These are phyloP conservation scores for Pammene fasciana DNA, from an alignment of 2,888 invertebrate species.

Conservation along the genomic window DNA sequence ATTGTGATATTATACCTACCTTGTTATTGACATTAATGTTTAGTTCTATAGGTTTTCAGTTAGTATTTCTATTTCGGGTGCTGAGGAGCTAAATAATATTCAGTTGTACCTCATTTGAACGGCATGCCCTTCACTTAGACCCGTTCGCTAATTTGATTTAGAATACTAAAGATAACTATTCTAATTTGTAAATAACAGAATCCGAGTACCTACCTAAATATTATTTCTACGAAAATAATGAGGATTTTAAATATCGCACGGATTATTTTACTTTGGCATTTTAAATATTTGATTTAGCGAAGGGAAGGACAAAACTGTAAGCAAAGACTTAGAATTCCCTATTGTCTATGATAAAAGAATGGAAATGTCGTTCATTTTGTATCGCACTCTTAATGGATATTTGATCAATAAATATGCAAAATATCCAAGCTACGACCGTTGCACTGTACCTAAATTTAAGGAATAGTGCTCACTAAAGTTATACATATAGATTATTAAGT, in stretches of 20 bases:
- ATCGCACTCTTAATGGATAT: background rate
- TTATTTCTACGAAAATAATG: background rate
- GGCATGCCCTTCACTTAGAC: constrained; percentile 11
- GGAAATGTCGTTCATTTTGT: background rate
- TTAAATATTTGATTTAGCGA: constrained; percentile 9
- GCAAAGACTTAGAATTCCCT: background rate
- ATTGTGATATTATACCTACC: constrained; percentile 73
- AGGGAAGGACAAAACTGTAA: background rate
- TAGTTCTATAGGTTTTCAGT: constrained; percentile 22
- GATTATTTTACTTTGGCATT: background rate
- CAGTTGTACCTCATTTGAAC: constrained; percentile 2
- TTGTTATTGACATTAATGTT: constrained; percentile 38
- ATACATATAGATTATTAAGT: constrained; percentile 23
- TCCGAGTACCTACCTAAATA: background rate
- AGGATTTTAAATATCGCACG: background rate
- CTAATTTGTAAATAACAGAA: background rate
- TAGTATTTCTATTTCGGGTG: constrained; percentile 3
- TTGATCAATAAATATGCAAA: constrained; percentile 12
- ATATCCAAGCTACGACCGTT: background rate
- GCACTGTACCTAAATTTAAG: background rate
- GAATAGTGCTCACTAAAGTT: constrained; percentile 38
- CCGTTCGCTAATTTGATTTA: constrained; percentile 21
- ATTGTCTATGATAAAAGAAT: background rate
- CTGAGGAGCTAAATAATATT: constrained; percentile 5
- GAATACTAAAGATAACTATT: background rate